A percentile compares a stretch with the other conserved stretches of the same genome.
Evolutionary conservation across 2,888 invertebrate species (phyloP).

Genomic region (Ganaspis brasiliensis): DNA sequence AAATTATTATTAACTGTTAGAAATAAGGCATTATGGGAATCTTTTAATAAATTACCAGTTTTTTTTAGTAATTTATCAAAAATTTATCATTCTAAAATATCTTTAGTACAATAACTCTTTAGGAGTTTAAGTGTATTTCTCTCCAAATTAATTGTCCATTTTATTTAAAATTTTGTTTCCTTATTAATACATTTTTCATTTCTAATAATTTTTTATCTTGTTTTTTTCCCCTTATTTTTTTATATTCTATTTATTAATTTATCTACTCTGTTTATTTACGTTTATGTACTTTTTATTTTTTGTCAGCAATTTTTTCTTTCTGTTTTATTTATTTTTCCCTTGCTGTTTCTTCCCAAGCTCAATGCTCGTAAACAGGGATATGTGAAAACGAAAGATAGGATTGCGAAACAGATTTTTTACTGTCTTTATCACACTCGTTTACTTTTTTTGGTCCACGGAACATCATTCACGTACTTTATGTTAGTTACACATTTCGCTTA

Average conservation of each 20-base stretch:
- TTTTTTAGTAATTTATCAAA: constrained; percentile 12
- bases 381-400: constrained; percentile 23
- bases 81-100: neutral
- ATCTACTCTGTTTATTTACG: neutral
- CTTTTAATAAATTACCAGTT: constrained; percentile 25
- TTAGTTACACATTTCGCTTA: constrained; percentile 27
- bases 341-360: neutral
- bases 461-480: constrained; percentile 35
- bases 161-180: too few relatives aligned
- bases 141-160: too few relatives aligned
- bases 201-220: neutral
- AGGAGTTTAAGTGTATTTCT: too few relatives aligned
- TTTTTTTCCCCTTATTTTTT: neutral
- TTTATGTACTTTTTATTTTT: neutral
- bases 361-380: constrained; percentile 32
- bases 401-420: constrained; percentile 31
- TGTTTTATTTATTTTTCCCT: neutral
- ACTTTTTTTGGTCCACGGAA: constrained; percentile 10
- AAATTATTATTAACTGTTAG: constrained; percentile 14
- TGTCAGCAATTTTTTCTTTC: neutral
- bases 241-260: neutral
- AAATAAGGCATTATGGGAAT: constrained; percentile 11
- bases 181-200: too few relatives aligned
- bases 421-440: constrained; percentile 21
- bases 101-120: neutral